Evolutionary conservation across 2,113 vertebrate species (phyloP), one percentile per base, ranked within the genome.

Genomic region (Phoenicopterus ruber): DNA sequence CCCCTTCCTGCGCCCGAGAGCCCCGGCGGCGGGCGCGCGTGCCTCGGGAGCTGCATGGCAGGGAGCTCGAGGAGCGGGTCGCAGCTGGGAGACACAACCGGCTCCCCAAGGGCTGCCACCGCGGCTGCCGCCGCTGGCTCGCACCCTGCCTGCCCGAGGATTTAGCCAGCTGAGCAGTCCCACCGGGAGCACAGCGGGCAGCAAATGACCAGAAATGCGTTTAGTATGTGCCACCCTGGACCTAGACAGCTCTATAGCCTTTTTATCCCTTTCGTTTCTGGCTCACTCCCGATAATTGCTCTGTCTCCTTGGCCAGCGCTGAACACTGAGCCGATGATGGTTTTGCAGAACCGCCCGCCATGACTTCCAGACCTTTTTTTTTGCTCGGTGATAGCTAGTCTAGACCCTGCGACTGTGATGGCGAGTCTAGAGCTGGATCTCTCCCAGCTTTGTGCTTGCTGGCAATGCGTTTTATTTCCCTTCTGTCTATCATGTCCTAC

Each of bases 21-120:
- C 26, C 17, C 15, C 1, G 2, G 52, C 1, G 5, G 34, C 36
- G 47, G 46, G n/a, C 13, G 10, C 2, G 1, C 1, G 1, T 63
- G 49, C n/a, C 24, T 34, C 0, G 1, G 42, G 50, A 58, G 12
- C 2, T 34, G 46, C 28, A 13, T 29, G 46, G 46, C 69, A 44
- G 44, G 31, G 57, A 88, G 69, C 29, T 54, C 0, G 1, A 44
- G 44, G 24, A 80, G 34, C 1, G 3, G 29, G 38, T 84, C 3
- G 1, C 32, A 52, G 61, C 19, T 17, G 8, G 25, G 36, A 46
- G 44, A 73, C 69, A 17, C 7, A n/a, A 50, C 19, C 11, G 1
- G 2, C 29, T 69, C 25, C 40, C 3, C 0, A 67, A 69, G 36
- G 36, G 54, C 15, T 50, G 34, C 66, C 42, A 14, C 57, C 2